Percentiles rank a stretch among this genome's conserved stretches.
These are phyloP conservation scores for Sorex araneus DNA, from an alignment of 2,113 vertebrate species.

Conservation along the genomic window DNA sequence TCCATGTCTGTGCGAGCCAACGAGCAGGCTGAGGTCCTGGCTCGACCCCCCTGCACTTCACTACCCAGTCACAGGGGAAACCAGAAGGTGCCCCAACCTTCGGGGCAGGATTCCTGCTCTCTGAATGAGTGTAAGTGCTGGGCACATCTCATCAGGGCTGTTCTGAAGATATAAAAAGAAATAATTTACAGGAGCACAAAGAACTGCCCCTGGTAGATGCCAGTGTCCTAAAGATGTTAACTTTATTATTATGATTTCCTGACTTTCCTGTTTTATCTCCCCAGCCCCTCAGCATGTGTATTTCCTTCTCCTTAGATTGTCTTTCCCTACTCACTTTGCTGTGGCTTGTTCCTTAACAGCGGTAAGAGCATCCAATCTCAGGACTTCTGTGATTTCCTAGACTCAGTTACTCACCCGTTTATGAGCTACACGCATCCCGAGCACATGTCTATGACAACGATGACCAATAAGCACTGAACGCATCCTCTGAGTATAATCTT, in stretches of 20 bases:
- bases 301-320: not conserved
- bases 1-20: slow-evolving; percentile 30
- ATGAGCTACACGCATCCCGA: not conserved
- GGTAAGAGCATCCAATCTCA: slow-evolving; percentile 25
- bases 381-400: not conserved
- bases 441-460: not conserved
- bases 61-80: too few relatives aligned
- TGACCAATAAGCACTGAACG: not conserved
- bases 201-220: not conserved
- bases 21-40: not conserved
- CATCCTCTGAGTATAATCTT: not conserved
- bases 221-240: not conserved
- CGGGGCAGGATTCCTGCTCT: slow-evolving; percentile 37
- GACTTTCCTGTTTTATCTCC: not conserved
- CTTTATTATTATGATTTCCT: slow-evolving; percentile 34
- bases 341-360: slow-evolving; percentile 8
- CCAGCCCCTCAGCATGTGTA: too few relatives aligned
- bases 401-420: not conserved
- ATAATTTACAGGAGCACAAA: not conserved
- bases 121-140: slow-evolving; percentile 45
- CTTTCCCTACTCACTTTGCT: slow-evolving; percentile 32
- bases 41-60: too few relatives aligned
- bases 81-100: not conserved
- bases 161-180: slow-evolving; percentile 42
- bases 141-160: not conserved